Conservation (phyloP, 2,797 vertebrate species). For the Parauchenoglanis ngamensis region DNA sequence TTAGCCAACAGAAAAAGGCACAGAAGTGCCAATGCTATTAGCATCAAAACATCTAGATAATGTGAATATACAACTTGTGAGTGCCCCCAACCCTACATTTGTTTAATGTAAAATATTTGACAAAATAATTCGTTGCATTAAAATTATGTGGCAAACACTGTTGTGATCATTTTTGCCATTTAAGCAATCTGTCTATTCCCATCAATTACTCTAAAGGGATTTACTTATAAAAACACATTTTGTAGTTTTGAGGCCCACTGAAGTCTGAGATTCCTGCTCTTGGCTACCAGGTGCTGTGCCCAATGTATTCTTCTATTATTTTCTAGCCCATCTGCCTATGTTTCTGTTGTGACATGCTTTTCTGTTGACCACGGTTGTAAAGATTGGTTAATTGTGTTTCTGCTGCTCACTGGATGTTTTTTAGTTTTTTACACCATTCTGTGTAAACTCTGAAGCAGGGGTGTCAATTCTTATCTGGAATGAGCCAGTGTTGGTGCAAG, state of each 20-base stretch:
- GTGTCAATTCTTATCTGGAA: too few species aligned
- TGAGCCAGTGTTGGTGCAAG: too few species aligned
- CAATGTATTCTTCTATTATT: not conserved
- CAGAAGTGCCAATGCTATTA: not conserved
- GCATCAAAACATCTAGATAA: not conserved
- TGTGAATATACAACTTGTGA: not conserved
- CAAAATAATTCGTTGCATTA: not conserved
- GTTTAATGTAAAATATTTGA: not conserved
- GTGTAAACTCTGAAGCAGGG: not conserved
- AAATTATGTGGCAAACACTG: not conserved
- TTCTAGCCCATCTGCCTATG: not conserved
- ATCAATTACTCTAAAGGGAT: not conserved
- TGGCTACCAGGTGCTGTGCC: not conserved
- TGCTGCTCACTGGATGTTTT: not conserved
- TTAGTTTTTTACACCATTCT: not conserved
- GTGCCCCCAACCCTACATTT: not conserved
- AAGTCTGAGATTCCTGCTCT: not conserved
- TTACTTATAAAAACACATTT: not conserved
- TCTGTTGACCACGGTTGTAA: not conserved
- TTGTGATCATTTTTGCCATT: not conserved
- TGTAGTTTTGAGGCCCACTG: not conserved
- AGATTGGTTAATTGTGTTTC: not conserved
- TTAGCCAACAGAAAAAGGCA: not conserved
- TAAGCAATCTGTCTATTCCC: too few species aligned
- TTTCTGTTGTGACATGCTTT: not conserved